Evolutionary conservation across 2,113 vertebrate genomes (phyloP).

Genomic region (Regulus satrapa): DNA sequence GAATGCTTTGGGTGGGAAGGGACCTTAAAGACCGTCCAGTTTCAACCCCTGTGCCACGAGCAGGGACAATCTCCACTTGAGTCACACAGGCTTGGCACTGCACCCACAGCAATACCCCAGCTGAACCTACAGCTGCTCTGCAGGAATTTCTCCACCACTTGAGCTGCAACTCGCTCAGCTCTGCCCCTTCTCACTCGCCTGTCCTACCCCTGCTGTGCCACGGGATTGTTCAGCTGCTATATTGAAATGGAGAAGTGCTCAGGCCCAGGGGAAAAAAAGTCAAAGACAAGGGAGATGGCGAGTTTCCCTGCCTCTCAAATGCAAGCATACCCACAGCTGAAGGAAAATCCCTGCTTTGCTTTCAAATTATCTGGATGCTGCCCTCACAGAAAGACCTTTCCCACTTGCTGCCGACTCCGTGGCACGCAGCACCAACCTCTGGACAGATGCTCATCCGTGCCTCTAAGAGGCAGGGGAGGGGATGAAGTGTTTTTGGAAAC

Average conservation of each 20-base stretch:
- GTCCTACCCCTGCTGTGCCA: background rate
- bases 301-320: background rate
- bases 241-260: fast-evolving
- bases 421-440: background rate
- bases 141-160: background rate
- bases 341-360: background rate
- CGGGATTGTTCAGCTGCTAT: background rate
- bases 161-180: background rate
- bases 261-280: background rate
- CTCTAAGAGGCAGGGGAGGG: background rate
- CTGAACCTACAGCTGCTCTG: background rate
- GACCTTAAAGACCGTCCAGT: background rate
- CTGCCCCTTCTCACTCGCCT: background rate
- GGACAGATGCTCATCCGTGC: background rate
- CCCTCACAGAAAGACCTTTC: background rate
- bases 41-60: background rate
- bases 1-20: background rate
- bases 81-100: background rate
- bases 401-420: background rate
- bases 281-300: background rate
- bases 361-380: background rate
- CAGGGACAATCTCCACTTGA: background rate
- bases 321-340: background rate
- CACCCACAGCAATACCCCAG: background rate
- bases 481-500: background rate